Evolutionary conservation across 2,113 vertebrate species (phyloP), one percentile per base, ranked within the genome.

Genomic region (Pangasianodon hypophthalmus): DNA sequence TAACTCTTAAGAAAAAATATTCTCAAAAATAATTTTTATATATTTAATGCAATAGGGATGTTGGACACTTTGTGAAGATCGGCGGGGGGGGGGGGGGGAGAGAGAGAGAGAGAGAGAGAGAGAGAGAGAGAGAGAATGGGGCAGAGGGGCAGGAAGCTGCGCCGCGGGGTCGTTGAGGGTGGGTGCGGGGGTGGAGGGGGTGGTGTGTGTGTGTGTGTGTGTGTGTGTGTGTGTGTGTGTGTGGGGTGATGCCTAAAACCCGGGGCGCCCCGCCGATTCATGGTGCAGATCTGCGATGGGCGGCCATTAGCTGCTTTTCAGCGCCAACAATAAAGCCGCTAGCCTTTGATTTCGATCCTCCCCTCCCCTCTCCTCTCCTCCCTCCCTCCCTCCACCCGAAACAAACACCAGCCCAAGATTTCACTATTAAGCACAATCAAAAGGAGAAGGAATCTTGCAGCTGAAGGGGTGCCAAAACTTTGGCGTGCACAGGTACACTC

Each of bases 301-400:
- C 95, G 95, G 93, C 96, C 95, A 96, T 96, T 96, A 96, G 95
- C 94, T 95, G 92, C 95, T 94, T 96, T 96, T 96, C 95, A 96
- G 92, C 92, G 90, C 88, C 89, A 96, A 96, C 96, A 96, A 96
- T 96, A 95, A 87, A 93, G 95, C 93, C 94, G 94, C 95, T 92
- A 87, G 88, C 93, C 96, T 96, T 96, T 96, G 95, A 96, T 96
- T 95, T 87, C 86, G 71, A 87, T 77, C 69, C 58, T 10, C 92
- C 90, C 91, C 91, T 92, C 85, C 73, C 89, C 92, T 85, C 88
- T 91, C 60, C 29, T 85, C 46, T 29, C 92, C 88, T 90, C 90
- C 93, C 84, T 88, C 93, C 69, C 32, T 86, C 84, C 58, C n/a
- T 77, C 75, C 90, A 69, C 58, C 90, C 92, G 94, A 94, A 94